Conservation (phyloP, 2,888 invertebrate species). For the Sesamia inferens region DNA sequence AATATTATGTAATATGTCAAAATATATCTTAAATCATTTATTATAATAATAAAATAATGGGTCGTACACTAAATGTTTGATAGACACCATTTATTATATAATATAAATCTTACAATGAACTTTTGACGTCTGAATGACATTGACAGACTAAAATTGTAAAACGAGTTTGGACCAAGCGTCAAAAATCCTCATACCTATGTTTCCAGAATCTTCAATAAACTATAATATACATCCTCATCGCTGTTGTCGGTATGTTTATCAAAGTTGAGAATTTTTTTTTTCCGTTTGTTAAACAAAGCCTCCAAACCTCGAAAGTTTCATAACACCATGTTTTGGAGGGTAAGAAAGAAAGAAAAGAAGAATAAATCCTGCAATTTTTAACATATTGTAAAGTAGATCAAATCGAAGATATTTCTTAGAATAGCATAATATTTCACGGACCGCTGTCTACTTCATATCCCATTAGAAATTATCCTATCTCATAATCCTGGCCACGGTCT, state of each 20-base stretch:
- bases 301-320: conserved; percentile 23
- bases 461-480: too few species aligned
- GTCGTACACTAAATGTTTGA: too few species aligned
- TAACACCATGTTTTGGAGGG: conserved; percentile 15
- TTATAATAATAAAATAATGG: too few species aligned
- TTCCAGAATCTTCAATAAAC: neutral
- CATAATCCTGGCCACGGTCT: too few species aligned
- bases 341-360: too few species aligned
- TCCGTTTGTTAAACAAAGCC: neutral
- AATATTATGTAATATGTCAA: too few species aligned
- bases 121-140: neutral
- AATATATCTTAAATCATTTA: too few species aligned
- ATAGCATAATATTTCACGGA: neutral
- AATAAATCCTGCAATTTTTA: conserved; percentile 15
- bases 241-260: conserved; percentile 11
- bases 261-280: conserved; percentile 21
- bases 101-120: neutral
- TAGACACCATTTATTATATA: too few species aligned
- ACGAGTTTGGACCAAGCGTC: too few species aligned
- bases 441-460: too few species aligned
- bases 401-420: neutral
- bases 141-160: neutral
- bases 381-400: neutral
- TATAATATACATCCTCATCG: neutral
- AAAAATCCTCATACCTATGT: neutral